Percentiles rank a stretch among this genome's conserved stretches.
phyloP scores from a whole-genome alignment of 2,888 invertebrate genomes.

The Pimpla rufipes region DNA sequence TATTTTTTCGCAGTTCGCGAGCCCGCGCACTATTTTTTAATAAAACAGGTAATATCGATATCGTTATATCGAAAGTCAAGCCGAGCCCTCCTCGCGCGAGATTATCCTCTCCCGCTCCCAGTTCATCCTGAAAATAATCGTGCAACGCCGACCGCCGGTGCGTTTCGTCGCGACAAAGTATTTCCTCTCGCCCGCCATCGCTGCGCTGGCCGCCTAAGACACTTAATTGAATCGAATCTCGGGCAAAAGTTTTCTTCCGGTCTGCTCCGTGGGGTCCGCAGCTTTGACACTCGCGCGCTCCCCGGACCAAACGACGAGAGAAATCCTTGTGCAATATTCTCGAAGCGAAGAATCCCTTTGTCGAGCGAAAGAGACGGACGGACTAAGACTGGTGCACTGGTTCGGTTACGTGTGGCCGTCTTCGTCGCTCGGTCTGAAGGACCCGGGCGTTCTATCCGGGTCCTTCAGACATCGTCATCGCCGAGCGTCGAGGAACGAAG shows the following conservation, averaged over 20 bases:
- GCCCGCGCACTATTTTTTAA: background rate
- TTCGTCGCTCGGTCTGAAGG: background rate
- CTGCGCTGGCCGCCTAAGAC: conserved; percentile 3
- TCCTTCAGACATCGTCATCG: conserved; percentile 2
- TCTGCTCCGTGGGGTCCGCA: background rate
- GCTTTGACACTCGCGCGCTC: conserved; percentile 1
- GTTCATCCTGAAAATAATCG: background rate
- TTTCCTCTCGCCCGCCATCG: background rate
- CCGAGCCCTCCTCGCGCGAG: background rate
- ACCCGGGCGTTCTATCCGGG: background rate
- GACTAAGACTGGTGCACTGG: too few relatives aligned
- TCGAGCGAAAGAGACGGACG: background rate
- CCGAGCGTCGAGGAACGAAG: background rate
- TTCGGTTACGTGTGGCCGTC: background rate
- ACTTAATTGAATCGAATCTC: conserved; percentile 38
- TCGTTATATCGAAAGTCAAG: background rate
- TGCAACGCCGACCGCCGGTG: background rate
- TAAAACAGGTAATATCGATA: background rate
- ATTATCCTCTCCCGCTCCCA: background rate
- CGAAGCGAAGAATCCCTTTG: conserved; percentile 10
- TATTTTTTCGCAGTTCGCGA: background rate
- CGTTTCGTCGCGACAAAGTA: conserved; percentile 1
- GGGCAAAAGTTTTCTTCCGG: conserved; percentile 5
- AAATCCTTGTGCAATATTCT: conserved; percentile 13
- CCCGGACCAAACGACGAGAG: conserved; percentile 3